A percentile compares a stretch with the other conserved stretches of the same genome.
These are phyloP conservation scores for Hylaeus anthracinus DNA, from an alignment of 1,140 invertebrate species.

Conservation along the genomic window DNA sequence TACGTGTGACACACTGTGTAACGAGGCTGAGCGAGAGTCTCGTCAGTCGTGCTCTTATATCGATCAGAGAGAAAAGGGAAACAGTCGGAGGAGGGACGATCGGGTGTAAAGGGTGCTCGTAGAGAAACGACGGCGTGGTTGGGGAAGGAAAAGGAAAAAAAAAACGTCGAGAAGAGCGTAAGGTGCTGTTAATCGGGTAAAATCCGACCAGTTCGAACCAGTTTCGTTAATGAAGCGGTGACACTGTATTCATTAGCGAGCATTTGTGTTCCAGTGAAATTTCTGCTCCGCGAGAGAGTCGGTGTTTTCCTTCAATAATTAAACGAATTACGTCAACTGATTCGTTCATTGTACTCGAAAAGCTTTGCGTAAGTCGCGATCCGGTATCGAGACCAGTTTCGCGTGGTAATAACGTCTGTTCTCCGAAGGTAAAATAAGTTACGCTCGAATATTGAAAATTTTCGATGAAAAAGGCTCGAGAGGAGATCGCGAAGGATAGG, in stretches of 20 bases:
- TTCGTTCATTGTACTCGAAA: neutral
- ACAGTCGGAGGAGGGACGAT: neutral
- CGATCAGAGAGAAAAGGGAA: conserved; percentile 8
- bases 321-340: neutral
- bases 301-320: neutral
- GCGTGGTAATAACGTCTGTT: no score
- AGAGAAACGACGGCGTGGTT: neutral
- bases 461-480: no score
- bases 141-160: neutral
- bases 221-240: conserved; percentile 59
- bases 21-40: conserved; percentile 52
- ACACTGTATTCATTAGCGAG: conserved; percentile 42
- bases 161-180: conserved; percentile 13
- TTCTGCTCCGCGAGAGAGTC: conserved; percentile 4
- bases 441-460: no score
- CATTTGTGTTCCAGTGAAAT: conserved; percentile 33
- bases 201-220: conserved; percentile 50
- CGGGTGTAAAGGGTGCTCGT: no score
- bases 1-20: conserved; percentile 2
- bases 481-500: no score
- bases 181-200: conserved; percentile 54
- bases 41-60: conserved; percentile 1
- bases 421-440: no score
- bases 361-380: no score
- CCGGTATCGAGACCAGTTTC: no score